Evolutionary conservation across 2,113 vertebrate species (phyloP), one percentile per base, ranked within the genome.

Genomic region (Oncorhynchus masou): DNA sequence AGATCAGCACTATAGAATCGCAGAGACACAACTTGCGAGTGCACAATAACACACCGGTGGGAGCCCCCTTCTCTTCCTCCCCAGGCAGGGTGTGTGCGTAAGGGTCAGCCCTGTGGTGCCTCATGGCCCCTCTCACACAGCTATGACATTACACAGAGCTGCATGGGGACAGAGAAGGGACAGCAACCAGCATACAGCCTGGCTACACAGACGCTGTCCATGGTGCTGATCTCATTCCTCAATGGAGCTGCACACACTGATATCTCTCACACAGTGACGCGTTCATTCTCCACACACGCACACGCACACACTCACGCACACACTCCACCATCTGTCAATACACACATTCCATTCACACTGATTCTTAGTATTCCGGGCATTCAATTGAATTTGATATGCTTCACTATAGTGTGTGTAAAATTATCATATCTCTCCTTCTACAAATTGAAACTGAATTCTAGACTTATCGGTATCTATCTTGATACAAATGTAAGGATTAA

Each of bases 221-320:
- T 86, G 90, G 91, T 91, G 77, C 91, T 92, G 90, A 92, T 90
- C 78, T 80, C 70, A 79, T 69, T 81, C 65, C 31, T 81, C 54
- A 65, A 49, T 51, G 62, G 57, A 39, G 65, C 25, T n/a, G 12
- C 65, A 12, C 24, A 67, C 20, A 3, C 19, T n/a, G 29, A 45
- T 34, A 45, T 27, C 68, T 54, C 70, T 16, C 73, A 49, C 49
- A 29, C 60, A 45, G 39, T 45, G 39, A 45, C 39, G 12, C 39
- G 39, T 45, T 45, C 39, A 45, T 45, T 9, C 39, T 45, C 0
- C 39, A 45, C 39, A 45, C 39, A 45, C 9, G 2, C 8, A 8
- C 39, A 45, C 2, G 2, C 39, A 45, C 39, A 45, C 39, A 45
- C 39, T 9, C 39, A 45, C 39, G 7, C 39, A 45, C 39, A 45